Evolutionary conservation across 1,140 invertebrate species (phyloP).

Genomic region (Calephelis virginiensis): DNA sequence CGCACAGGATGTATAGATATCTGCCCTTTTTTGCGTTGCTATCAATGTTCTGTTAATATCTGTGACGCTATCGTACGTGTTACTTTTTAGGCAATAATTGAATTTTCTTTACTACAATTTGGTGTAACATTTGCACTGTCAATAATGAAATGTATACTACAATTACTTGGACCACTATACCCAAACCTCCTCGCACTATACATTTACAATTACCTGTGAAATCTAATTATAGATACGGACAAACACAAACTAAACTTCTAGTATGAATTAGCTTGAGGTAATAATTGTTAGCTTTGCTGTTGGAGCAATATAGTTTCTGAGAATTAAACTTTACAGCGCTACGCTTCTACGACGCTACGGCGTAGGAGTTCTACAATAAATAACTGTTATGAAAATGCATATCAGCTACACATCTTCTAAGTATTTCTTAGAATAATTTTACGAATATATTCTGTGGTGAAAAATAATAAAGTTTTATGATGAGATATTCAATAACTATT

Average conservation of each 20-base stretch:
- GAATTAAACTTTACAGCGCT: slow-evolving; percentile 17
- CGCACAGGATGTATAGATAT: no score
- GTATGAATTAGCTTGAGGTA: slow-evolving; percentile 6
- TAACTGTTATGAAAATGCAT: slow-evolving; percentile 8
- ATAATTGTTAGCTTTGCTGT: slow-evolving; percentile 17
- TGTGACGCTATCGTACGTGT: no score
- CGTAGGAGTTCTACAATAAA: slow-evolving; percentile 8
- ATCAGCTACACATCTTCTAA: not conserved
- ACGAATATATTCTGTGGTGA: no score
- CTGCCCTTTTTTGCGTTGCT: no score
- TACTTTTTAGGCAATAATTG: no score
- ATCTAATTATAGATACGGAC: slow-evolving; percentile 13
- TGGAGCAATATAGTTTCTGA: slow-evolving; percentile 17
- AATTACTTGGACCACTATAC: no score
- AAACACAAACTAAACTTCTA: slow-evolving; percentile 8
- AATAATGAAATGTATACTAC: no score
- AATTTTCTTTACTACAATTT: no score
- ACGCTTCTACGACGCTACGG: slow-evolving; percentile 10
- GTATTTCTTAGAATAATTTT: not conserved
- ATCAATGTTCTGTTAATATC: no score
- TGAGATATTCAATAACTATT: no score
- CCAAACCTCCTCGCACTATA: not conserved
- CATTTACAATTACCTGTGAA: not conserved
- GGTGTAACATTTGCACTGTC: no score
- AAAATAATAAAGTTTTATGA: no score